These are phyloP conservation scores for Liposcelis brunnea DNA, from an alignment of 2,888 invertebrate species.

Conservation along the genomic window DNA sequence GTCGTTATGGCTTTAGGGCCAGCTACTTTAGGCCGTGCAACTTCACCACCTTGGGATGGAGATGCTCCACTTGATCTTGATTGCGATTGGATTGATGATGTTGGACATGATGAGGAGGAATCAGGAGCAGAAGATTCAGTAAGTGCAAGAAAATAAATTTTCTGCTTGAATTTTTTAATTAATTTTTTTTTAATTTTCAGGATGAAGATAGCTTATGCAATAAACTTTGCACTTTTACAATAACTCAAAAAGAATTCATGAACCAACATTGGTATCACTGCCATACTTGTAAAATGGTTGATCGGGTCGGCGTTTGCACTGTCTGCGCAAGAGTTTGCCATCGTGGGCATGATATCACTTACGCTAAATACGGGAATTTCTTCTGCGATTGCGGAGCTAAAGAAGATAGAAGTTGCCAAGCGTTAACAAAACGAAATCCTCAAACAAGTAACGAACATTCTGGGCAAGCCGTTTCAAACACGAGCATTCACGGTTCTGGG, in stretches of 20 bases:
- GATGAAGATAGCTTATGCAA: constrained; percentile 80
- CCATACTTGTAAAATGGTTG: constrained; percentile 96
- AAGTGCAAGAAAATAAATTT: constrained; percentile 20
- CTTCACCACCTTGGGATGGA: constrained; percentile 62
- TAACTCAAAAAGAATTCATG: constrained; percentile 95
- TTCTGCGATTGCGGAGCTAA: constrained; percentile 99
- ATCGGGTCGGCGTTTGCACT: constrained; percentile 94
- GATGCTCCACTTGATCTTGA: constrained; percentile 58
- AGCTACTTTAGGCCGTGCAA: constrained; percentile 18
- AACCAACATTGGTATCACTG: constrained; percentile 99
- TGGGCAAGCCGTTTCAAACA: constrained; percentile 20
- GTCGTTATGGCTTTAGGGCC: constrained; percentile 39
- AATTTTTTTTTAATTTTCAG: constrained; percentile 22
- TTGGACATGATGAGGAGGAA: constrained; percentile 73
- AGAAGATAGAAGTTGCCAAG: constrained; percentile 62
- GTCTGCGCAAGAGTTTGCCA: constrained; percentile 96
- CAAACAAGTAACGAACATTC: constrained; percentile 24
- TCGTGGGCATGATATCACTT: constrained; percentile 87
- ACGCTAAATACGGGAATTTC: constrained; percentile 96
- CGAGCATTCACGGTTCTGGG: constrained; percentile 14
- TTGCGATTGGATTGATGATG: constrained; percentile 72
- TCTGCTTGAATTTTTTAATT: too few species aligned
- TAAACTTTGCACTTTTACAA: constrained; percentile 89
- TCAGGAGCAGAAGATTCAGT: constrained; percentile 82
- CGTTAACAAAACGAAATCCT: constrained; percentile 41